Conservation (phyloP, 1,140 invertebrate genomes). For the Carcinoscorpius rotundicauda region DNA sequence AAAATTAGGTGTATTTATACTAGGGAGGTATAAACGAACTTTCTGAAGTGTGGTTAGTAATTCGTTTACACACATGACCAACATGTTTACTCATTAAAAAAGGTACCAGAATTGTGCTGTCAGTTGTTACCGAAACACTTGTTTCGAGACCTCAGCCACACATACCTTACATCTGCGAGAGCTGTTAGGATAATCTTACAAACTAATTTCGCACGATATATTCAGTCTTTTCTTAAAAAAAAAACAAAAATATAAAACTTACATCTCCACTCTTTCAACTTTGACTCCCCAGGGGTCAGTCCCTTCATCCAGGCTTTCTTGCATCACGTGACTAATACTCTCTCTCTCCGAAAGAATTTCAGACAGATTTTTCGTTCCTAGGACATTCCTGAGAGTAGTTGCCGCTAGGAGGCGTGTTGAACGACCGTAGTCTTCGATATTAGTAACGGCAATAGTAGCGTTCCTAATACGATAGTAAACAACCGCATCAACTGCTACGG, state of each 20-base stretch:
- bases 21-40: too few species aligned
- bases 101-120: too few species aligned
- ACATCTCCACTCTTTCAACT: conserved; percentile 49
- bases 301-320: conserved; percentile 41
- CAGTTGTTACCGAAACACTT: too few species aligned
- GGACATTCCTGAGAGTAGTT: conserved; percentile 40
- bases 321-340: conserved; percentile 40
- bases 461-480: conserved; percentile 51
- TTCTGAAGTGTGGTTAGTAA: too few species aligned
- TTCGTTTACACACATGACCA: too few species aligned
- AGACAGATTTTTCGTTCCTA: conserved; percentile 42
- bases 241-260: conserved; percentile 18
- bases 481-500: conserved; percentile 47
- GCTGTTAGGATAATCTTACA: too few species aligned
- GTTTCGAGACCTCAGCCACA: too few species aligned
- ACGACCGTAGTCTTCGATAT: conserved; percentile 42
- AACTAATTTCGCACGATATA: too few species aligned
- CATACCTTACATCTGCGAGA: too few species aligned
- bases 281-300: conserved; percentile 52
- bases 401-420: conserved; percentile 33
- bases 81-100: too few species aligned
- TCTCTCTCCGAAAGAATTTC: conserved; percentile 44
- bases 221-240: too few species aligned
- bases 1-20: too few species aligned
- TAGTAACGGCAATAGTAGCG: conserved; percentile 47